Evolutionary conservation across 2,113 vertebrate species (phyloP).

Genomic region (Oryzias melastigma): DNA sequence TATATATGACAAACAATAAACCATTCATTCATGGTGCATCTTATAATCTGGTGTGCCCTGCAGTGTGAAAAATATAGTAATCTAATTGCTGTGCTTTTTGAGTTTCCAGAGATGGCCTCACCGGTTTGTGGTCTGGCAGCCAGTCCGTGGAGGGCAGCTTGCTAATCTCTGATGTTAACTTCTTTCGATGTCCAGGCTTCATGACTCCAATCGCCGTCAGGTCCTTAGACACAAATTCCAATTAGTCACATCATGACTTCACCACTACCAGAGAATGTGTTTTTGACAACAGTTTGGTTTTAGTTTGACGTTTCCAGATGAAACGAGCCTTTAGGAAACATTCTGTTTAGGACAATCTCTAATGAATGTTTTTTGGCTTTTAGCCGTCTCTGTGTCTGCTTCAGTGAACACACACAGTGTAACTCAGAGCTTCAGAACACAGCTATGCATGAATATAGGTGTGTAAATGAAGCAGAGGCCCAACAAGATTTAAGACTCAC

Average conservation of each 20-base stretch:
- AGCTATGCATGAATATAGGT: conserved; percentile 44
- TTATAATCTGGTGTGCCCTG: no score
- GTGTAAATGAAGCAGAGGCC: conserved; percentile 55
- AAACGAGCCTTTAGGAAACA: conserved; percentile 31
- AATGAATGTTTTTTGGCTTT: conserved; percentile 39
- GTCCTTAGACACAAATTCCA: conserved; percentile 80
- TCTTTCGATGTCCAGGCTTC: conserved; percentile 97
- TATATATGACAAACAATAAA: no score
- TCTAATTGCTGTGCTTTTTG: not conserved
- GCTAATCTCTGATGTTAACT: conserved; percentile 92
- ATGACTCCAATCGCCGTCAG: conserved; percentile 95
- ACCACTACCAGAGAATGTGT: conserved; percentile 1
- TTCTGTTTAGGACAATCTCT: conserved; percentile 45
- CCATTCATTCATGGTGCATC: no score
- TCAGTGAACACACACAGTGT: conserved; percentile 13
- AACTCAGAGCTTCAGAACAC: no score
- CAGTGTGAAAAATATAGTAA: not conserved
- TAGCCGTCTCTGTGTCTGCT: conserved; percentile 39
- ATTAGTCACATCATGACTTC: conserved; percentile 17
- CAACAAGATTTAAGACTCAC: conserved; percentile 58
- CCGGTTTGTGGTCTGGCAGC: conserved; percentile 93
- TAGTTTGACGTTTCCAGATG: conserved; percentile 24
- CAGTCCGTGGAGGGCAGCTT: conserved; percentile 87
- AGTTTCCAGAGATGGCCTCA: conserved; percentile 70
- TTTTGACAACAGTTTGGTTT: conserved; percentile 20